These are phyloP conservation scores for Drepana falcataria DNA, from an alignment of 2,888 invertebrate genomes.

Conservation along the genomic window DNA sequence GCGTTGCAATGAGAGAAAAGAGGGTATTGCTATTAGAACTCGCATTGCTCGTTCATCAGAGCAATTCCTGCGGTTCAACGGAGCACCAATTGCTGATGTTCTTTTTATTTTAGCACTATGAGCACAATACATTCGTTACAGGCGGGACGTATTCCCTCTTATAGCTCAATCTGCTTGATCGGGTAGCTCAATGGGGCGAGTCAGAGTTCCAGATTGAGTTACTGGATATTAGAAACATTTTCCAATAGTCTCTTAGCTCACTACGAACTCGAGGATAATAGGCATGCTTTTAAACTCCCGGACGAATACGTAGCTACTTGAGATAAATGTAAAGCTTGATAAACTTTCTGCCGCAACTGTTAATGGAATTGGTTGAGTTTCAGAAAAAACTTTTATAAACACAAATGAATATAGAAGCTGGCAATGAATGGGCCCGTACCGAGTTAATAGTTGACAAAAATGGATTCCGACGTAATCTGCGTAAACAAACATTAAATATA, in stretches of 20 bases:
- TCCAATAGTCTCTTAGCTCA: slow-evolving; percentile 28
- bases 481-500: slow-evolving; percentile 9
- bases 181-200: slow-evolving; percentile 44
- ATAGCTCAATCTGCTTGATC: slow-evolving; percentile 54
- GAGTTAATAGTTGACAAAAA: slow-evolving; percentile 18
- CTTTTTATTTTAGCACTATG: slow-evolving; percentile 63
- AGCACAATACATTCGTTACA: slow-evolving; percentile 70
- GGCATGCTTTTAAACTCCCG: slow-evolving; percentile 30
- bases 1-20: slow-evolving; percentile 39
- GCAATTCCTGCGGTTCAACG: slow-evolving; percentile 54
- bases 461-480: slow-evolving; percentile 12
- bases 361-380: slow-evolving; percentile 47
- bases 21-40: slow-evolving; percentile 58
- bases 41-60: slow-evolving; percentile 67
- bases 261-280: slow-evolving; percentile 23
- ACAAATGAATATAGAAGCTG: slow-evolving; percentile 11
- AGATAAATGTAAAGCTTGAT: slow-evolving; percentile 43
- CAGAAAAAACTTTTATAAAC: slow-evolving; percentile 32
- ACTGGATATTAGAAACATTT: slow-evolving; percentile 35
- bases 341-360: slow-evolving; percentile 43
- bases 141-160: slow-evolving; percentile 42
- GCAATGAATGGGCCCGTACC: slow-evolving; percentile 17
- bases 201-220: slow-evolving; percentile 33
- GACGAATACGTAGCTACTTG: slow-evolving; percentile 33
- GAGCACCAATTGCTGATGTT: slow-evolving; percentile 49